Evolutionary conservation across 23 tunicate species (phyloP), one percentile per base, ranked within the genome.

Genomic region (Botrylloides violaceus): DNA sequence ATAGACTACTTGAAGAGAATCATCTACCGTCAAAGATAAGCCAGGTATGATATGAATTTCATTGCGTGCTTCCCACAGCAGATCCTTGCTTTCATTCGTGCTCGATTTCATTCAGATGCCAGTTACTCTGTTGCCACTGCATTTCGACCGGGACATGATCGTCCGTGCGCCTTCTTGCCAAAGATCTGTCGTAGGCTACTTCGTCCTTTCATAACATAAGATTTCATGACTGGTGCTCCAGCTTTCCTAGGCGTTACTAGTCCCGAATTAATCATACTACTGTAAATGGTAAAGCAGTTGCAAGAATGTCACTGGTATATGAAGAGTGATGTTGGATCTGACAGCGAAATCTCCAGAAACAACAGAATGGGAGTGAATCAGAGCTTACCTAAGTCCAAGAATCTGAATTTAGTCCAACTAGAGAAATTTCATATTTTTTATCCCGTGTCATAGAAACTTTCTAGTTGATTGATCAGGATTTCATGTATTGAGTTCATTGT

Each of bases 261-360:
- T 18, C 86, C 98, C 9, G 79, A 70, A 36, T 65, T 63, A 20
- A 71, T 70, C 49, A 76, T 92, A 7, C n/a, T n/a, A n/a, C 34
- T 36, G 1, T 85, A 95, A 27, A 95, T 95, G 82, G 91, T 71
- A 0, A 61, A 87, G 21, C 74, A 79, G 31, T 36, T 95, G 34
- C 70, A 70, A 79, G 28, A 70, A 79, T 36, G 99, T 95, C 18
- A 89, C 99, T 0, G 99, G 99, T 1, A 83, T 95, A 3, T 87
- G 96, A 18, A 57, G 99, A 25, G 96, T 95, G 29, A 64, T 95
- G 70, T 83, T 90, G 30, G 99, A 95, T 63, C 65, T 95, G 32
- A 95, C 96, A 31, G 82, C 96, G 33, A 95, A 95, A 56, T 96
- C 99, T 31, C 99, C 99, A 3, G 99, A 96, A 22, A 95, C 99